Conservation (phyloP, 2,888 invertebrate genomes). For the Thymelicus acteon region DNA sequence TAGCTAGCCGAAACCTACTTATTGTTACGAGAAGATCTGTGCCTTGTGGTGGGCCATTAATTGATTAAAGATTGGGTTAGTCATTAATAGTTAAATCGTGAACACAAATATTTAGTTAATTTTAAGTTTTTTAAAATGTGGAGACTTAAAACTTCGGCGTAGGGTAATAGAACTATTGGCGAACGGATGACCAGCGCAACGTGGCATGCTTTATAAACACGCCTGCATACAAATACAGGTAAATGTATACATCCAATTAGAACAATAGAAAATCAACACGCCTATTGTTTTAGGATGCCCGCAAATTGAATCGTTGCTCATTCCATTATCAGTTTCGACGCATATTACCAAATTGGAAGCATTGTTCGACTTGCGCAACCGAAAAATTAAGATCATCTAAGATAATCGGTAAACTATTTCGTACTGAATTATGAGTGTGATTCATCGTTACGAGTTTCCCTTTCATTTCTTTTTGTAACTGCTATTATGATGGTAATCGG, state of each 20-base stretch:
- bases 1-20: too few relatives aligned
- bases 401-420: slow-evolving; percentile 26
- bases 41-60: too few relatives aligned
- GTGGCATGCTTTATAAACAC: background rate
- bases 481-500: slow-evolving; percentile 55
- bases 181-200: background rate
- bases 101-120: too few relatives aligned
- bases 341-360: slow-evolving; percentile 27
- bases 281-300: slow-evolving; percentile 37
- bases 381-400: slow-evolving; percentile 19
- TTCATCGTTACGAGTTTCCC: slow-evolving; percentile 16
- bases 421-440: slow-evolving; percentile 21
- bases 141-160: too few relatives aligned
- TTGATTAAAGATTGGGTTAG: too few relatives aligned
- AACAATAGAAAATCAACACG: slow-evolving; percentile 38
- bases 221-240: background rate
- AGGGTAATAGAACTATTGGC: background rate
- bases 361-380: slow-evolving; percentile 34
- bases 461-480: slow-evolving; percentile 39
- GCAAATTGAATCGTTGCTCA: slow-evolving; percentile 37
- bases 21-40: too few relatives aligned
- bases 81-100: too few relatives aligned
- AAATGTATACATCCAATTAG: slow-evolving; percentile 24
- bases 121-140: too few relatives aligned
- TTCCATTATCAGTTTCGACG: slow-evolving; percentile 34